Evolutionary conservation across 2,113 vertebrate species (phyloP).

Genomic region (Mobula hypostoma): DNA sequence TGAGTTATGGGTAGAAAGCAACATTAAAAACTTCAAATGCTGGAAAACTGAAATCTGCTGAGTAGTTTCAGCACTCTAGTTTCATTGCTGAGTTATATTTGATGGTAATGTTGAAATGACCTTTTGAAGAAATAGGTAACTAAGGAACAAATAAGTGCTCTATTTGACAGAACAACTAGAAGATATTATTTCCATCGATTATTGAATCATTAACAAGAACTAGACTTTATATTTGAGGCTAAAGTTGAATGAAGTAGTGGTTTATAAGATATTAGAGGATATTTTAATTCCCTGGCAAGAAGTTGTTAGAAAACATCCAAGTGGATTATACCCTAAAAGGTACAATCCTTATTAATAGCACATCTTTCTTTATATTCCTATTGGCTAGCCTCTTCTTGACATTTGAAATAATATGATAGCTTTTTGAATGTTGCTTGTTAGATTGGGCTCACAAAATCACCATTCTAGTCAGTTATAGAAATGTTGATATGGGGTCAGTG

Average conservation of each 20-base stretch:
- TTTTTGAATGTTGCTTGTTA: not conserved
- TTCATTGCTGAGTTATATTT: not conserved
- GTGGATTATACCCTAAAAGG: not conserved
- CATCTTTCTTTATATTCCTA: not conserved
- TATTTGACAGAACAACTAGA: not conserved
- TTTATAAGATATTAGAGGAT: not conserved
- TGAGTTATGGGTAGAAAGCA: not conserved
- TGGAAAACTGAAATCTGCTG: no score
- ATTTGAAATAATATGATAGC: not conserved
- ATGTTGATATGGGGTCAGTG: not conserved
- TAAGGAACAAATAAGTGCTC: not conserved
- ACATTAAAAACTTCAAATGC: no score
- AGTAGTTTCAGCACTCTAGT: no score
- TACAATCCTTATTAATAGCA: no score
- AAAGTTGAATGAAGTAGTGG: not conserved
- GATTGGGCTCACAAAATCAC: not conserved
- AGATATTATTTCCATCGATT: not conserved
- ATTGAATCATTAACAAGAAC: not conserved
- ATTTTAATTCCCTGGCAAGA: not conserved
- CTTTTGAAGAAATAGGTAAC: not conserved
- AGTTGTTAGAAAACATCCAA: not conserved
- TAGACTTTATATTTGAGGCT: not conserved
- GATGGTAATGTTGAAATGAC: not conserved
- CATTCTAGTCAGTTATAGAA: not conserved
- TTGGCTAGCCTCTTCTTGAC: not conserved